These are phyloP conservation scores for Ruditapes philippinarum DNA, from an alignment of 1,140 invertebrate species.

Conservation along the genomic window DNA sequence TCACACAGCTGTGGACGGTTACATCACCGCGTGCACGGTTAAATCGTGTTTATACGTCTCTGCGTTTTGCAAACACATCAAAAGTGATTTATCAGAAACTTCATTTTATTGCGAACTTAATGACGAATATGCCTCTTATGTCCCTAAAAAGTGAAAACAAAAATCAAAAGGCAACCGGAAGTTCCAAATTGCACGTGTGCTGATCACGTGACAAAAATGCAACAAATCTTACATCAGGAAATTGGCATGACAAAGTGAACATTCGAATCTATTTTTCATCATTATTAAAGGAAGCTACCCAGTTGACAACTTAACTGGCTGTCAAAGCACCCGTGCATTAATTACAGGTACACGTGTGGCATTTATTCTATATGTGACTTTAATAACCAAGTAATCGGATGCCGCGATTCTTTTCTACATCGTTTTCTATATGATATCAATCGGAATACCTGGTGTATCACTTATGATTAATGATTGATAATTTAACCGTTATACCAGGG, in stretches of 20 bases:
- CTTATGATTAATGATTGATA: slow-evolving; percentile 32
- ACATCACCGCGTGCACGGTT: background rate
- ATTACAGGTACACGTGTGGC: slow-evolving; percentile 28
- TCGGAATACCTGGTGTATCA: background rate
- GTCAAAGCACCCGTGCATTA: slow-evolving; percentile 38
- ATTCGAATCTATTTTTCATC: slow-evolving; percentile 47
- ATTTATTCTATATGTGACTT: slow-evolving; percentile 47
- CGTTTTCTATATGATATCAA: slow-evolving; percentile 22
- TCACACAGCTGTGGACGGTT: background rate
- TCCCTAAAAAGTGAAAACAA: background rate
- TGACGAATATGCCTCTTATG: background rate
- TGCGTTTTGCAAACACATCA: background rate
- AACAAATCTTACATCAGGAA: slow-evolving; percentile 12
- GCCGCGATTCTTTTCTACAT: slow-evolving; percentile 8
- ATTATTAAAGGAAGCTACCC: slow-evolving; percentile 15
- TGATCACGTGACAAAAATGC: slow-evolving; percentile 26
- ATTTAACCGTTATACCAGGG: background rate
- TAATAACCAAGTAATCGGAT: slow-evolving; percentile 9
- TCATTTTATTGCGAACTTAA: background rate
- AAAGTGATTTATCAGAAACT: slow-evolving; percentile 11
- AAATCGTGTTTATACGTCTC: background rate
- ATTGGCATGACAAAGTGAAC: slow-evolving; percentile 48
- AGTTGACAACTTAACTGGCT: slow-evolving; percentile 27
- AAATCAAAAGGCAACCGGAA: background rate
- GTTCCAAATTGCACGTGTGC: slow-evolving; percentile 34